A percentile compares a stretch with the other conserved stretches of the same genome.
Conservation (phyloP, 2,888 invertebrate genomes). For the Meliscaeva auricollis region DNA sequence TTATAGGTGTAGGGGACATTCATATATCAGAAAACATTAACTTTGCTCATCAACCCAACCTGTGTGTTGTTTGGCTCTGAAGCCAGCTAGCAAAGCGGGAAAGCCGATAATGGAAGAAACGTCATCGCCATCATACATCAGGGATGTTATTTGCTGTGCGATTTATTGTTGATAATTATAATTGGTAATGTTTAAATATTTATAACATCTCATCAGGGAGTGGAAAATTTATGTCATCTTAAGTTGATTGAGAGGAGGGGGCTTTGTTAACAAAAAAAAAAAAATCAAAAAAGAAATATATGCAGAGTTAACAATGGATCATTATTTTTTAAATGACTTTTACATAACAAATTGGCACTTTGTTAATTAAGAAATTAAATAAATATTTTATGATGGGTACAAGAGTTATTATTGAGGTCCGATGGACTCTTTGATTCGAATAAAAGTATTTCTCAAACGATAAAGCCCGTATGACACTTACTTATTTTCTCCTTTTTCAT, state of each 20-base stretch:
- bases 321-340: not conserved
- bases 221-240: not conserved
- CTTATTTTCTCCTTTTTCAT: no score
- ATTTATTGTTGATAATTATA: constrained; percentile 54
- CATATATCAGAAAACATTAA: constrained; percentile 55
- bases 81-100: constrained; percentile 1
- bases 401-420: no score
- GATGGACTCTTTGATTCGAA: no score
- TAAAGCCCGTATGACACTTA: no score
- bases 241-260: constrained; percentile 4
- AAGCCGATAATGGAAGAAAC: constrained; percentile 67
- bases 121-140: constrained; percentile 57
- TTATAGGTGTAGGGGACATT: not conserved
- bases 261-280: not conserved
- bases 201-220: constrained; percentile 3
- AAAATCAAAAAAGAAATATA: not conserved
- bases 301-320: constrained; percentile 1
- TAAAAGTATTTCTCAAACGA: no score
- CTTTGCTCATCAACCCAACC: constrained; percentile 45
- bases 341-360: not conserved
- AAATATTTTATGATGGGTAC: no score
- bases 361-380: constrained; percentile 3
- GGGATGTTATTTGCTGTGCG: constrained; percentile 51
- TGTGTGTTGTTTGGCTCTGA: constrained; percentile 5
- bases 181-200: constrained; percentile 55